Percentiles rank a stretch among this genome's conserved stretches.
phyloP scores from a whole-genome alignment of 2,797 vertebrate species.

The Nyctibius grandis region DNA sequence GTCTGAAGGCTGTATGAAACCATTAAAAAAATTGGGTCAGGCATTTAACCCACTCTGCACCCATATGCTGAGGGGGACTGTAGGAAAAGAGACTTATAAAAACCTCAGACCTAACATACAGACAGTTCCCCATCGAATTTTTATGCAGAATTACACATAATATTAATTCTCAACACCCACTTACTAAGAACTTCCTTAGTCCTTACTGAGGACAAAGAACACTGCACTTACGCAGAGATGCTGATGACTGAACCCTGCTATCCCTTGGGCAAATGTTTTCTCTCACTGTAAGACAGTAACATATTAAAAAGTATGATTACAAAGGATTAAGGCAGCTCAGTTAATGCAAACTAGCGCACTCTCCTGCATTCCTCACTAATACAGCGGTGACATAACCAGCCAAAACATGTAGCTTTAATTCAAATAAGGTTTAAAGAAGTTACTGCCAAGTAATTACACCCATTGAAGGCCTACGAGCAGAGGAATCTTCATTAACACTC shows the following conservation, averaged over 20 bases:
- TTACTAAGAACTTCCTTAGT: not conserved
- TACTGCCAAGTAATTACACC: slow-evolving; percentile 60
- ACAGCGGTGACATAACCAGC: slow-evolving; percentile 18
- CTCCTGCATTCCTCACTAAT: slow-evolving; percentile 45
- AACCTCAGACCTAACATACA: not conserved
- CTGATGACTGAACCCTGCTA: not conserved
- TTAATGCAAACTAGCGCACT: slow-evolving; percentile 21
- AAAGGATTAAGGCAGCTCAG: slow-evolving; percentile 43
- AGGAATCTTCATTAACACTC: slow-evolving; percentile 12
- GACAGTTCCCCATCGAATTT: fast-evolving
- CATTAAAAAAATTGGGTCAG: not conserved
- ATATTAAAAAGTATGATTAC: not conserved
- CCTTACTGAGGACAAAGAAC: not conserved
- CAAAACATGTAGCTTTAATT: slow-evolving; percentile 52
- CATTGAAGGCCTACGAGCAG: not conserved
- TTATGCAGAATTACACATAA: not conserved
- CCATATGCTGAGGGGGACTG: not conserved
- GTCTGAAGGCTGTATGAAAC: not conserved
- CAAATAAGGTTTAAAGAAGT: slow-evolving; percentile 37
- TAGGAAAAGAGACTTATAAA: not conserved
- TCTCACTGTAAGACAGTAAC: not conserved
- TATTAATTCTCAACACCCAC: not conserved
- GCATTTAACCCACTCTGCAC: not conserved
- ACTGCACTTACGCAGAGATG: not conserved
- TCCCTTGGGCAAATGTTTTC: not conserved